These are phyloP conservation scores for Tenthredo scrophulariae DNA, from an alignment of 2,888 invertebrate genomes.

Conservation along the genomic window DNA sequence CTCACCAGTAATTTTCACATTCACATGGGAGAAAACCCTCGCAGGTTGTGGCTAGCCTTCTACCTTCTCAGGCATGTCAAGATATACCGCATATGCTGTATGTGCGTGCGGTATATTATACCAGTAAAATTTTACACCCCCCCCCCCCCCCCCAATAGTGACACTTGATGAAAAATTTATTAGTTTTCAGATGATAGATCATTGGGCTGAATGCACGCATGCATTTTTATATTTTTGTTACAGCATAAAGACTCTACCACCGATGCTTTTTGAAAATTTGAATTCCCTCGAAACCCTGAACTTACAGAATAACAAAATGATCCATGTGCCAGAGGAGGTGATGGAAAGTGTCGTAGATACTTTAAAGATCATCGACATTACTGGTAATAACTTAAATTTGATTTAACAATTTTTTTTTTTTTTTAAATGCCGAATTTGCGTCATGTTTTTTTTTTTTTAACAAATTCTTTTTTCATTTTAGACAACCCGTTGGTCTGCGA, in stretches of 20 bases:
- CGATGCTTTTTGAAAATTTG: constrained; percentile 92
- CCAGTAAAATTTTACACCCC: neutral
- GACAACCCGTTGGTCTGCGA: constrained; percentile 94
- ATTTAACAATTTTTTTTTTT: neutral
- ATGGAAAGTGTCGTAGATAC: constrained; percentile 95
- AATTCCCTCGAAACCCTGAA: constrained; percentile 94
- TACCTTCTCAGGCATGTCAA: neutral
- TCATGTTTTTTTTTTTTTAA: constrained; percentile 1
- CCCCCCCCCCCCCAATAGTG: neutral
- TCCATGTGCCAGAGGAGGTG: constrained; percentile 91
- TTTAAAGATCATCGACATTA: constrained; percentile 91
- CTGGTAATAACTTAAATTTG: constrained; percentile 82
- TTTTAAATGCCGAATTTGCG: neutral
- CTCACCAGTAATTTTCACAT: constrained; percentile 49
- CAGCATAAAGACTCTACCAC: constrained; percentile 91
- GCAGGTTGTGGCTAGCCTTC: neutral
- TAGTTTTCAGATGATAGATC: neutral
- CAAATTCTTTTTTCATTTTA: constrained; percentile 74
- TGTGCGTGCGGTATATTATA: too few relatives aligned
- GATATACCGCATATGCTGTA: neutral
- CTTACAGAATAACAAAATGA: constrained; percentile 92
- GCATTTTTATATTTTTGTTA: constrained; percentile 60
- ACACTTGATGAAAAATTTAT: neutral
- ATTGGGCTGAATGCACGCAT: neutral
- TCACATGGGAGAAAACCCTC: constrained; percentile 18